A percentile compares a stretch with the other conserved stretches of the same genome.
These are phyloP conservation scores for Agelastica alni DNA, from an alignment of 2,888 invertebrate genomes.

Conservation along the genomic window DNA sequence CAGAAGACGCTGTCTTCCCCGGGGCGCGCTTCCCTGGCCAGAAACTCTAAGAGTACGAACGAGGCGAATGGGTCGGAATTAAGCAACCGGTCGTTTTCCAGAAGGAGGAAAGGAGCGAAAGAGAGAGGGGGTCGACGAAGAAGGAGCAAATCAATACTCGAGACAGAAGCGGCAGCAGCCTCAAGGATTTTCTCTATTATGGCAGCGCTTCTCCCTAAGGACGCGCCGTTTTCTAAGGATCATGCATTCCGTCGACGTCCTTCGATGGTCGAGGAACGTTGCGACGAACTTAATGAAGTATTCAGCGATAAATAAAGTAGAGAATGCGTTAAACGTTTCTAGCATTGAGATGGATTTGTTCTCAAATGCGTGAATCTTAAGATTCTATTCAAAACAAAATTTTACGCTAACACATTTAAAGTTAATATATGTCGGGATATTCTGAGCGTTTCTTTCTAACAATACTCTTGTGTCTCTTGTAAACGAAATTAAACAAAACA, in stretches of 20 bases:
- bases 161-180: slow-evolving; percentile 32
- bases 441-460: too few species aligned
- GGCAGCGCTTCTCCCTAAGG: slow-evolving; percentile 34
- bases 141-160: slow-evolving; percentile 35
- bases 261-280: background rate
- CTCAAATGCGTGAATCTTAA: too few species aligned
- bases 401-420: too few species aligned
- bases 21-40: slow-evolving; percentile 25
- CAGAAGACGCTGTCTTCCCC: too few species aligned
- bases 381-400: too few species aligned
- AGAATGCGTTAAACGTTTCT: too few species aligned
- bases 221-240: slow-evolving; percentile 29
- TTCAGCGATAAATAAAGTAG: background rate
- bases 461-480: too few species aligned
- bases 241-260: background rate
- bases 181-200: slow-evolving; percentile 31
- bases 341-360: too few species aligned
- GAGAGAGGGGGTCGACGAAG: slow-evolving; percentile 29
- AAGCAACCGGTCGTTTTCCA: slow-evolving; percentile 34
- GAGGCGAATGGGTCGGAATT: slow-evolving; percentile 53
- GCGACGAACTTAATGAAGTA: background rate
- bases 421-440: too few species aligned
- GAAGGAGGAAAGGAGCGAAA: slow-evolving; percentile 25
- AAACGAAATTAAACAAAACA: too few species aligned
- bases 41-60: slow-evolving; percentile 55